phyloP scores from a whole-genome alignment of 2,888 invertebrate genomes.

The Drosophila koepferae region DNA sequence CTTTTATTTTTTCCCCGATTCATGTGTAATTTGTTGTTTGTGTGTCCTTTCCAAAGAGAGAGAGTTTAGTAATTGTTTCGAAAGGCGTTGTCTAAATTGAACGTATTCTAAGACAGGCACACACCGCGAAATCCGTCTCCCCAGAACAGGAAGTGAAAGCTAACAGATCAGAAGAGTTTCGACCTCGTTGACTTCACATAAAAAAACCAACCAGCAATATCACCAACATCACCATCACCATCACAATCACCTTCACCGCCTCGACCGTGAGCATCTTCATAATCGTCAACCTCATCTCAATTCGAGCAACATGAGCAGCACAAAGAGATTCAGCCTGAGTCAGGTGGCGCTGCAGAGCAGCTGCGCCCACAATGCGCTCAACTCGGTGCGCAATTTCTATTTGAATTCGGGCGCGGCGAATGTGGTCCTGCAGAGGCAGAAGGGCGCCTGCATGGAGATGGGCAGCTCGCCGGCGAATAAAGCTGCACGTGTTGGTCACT shows the following conservation, averaged over 20 bases:
- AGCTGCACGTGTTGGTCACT: background rate
- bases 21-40: slow-evolving; percentile 33
- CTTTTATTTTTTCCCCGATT: slow-evolving; percentile 21
- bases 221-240: too few species aligned
- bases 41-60: slow-evolving; percentile 6
- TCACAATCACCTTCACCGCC: background rate
- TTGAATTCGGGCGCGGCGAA: accelerated
- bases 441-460: background rate
- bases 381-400: slow-evolving; percentile 15
- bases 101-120: slow-evolving; percentile 7
- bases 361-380: slow-evolving; percentile 16
- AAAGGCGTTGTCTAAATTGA: slow-evolving; percentile 33
- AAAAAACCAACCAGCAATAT: background rate
- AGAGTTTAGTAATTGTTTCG: background rate
- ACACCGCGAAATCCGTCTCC: background rate
- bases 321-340: slow-evolving; percentile 16
- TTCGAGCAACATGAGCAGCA: slow-evolving; percentile 15
- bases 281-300: too few species aligned
- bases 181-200: background rate
- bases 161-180: background rate
- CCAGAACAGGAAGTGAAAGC: background rate
- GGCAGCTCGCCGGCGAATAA: background rate
- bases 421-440: background rate
- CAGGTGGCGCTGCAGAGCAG: slow-evolving; percentile 20
- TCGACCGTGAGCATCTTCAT: background rate